These are phyloP conservation scores for Drosophila hamatofila DNA, from an alignment of 2,888 invertebrate species.

Conservation along the genomic window DNA sequence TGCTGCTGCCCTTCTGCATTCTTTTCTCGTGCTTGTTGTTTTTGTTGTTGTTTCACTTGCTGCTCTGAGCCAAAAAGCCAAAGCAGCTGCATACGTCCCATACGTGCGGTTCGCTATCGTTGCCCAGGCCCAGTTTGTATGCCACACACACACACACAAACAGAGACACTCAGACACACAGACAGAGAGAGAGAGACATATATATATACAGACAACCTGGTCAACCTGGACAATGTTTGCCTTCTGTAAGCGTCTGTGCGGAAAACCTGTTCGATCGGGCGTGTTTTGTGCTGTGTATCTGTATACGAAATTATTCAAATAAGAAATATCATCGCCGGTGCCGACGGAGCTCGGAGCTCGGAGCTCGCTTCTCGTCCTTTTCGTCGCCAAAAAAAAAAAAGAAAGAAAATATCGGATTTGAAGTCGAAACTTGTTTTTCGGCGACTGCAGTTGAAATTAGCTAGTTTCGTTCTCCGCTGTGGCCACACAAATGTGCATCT, in stretches of 20 bases:
- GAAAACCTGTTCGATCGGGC: constrained; percentile 75
- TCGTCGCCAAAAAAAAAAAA: constrained; percentile 23
- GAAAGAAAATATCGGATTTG: constrained; percentile 44
- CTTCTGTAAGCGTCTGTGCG: constrained; percentile 61
- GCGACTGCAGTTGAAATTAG: constrained; percentile 33
- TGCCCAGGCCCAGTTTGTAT: constrained; percentile 50
- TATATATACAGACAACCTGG: background rate
- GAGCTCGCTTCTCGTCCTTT: constrained; percentile 41
- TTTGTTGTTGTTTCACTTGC: constrained; percentile 70
- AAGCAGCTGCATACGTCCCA: constrained; percentile 58
- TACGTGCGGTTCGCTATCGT: constrained; percentile 25
- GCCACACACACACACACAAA: constrained; percentile 47
- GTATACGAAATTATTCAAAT: constrained; percentile 77
- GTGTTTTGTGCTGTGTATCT: constrained; percentile 59
- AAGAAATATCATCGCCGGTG: constrained; percentile 65
- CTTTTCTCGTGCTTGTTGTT: constrained; percentile 69
- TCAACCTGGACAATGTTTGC: constrained; percentile 37
- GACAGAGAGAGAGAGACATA: background rate
- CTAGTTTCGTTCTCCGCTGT: constrained; percentile 36
- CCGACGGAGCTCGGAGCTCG: constrained; percentile 20
- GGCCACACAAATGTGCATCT: constrained; percentile 84
- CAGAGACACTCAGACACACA: background rate
- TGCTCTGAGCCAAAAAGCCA: constrained; percentile 51
- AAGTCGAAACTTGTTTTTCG: constrained; percentile 55
- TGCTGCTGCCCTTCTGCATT: constrained; percentile 71